Evolutionary conservation across 1,140 invertebrate genomes (phyloP), one percentile per base, ranked within the genome.

Genomic region (Anagrus nilaparvatae): DNA sequence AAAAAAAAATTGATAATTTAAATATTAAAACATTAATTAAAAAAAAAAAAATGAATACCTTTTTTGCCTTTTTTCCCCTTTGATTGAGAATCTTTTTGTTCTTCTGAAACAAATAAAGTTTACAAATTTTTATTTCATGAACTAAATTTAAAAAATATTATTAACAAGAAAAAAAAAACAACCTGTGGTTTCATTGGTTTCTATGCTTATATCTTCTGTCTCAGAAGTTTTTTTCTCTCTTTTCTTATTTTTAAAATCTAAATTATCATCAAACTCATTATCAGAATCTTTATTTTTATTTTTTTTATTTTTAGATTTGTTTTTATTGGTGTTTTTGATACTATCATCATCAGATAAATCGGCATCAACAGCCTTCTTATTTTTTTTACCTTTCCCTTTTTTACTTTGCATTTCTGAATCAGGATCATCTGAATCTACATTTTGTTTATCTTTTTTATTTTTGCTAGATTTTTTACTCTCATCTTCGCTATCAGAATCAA

Each of bases 221-320:
- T 51, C 47, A 13, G 43, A 47, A 8, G 24, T 31, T 35, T 51
- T 51, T 33, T 65, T 64, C 34, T 69, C 57, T 49, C 72, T 75
- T 17, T 65, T 63, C 33, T 69, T 69, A 44, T 57, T 61, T 55
- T 73, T 72, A 20, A 57, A 63, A 63, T 57, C 72, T 58, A 67
- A 67, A 63, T 65, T 70, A 48, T 71, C 66, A 21, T 54, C 53
- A 1, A 50, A 38, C 23, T 57, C 56, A 21, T 51, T 49, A 35
- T 59, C 54, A 20, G 46, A 49, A 28, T 48, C 43, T 13, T 48
- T 44, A n/a, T 53, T 56, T 30, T 53, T 59, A 47, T 70, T 74
- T 46, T 76, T 78, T 46, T 73, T 73, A 31, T 67, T 69, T 28
- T 65, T 73, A 25, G 68, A 70, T 25, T 65, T 60, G 33, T 69